Evolutionary conservation across 2,888 invertebrate species (phyloP).

Genomic region (Cryptus viduatorius): DNA sequence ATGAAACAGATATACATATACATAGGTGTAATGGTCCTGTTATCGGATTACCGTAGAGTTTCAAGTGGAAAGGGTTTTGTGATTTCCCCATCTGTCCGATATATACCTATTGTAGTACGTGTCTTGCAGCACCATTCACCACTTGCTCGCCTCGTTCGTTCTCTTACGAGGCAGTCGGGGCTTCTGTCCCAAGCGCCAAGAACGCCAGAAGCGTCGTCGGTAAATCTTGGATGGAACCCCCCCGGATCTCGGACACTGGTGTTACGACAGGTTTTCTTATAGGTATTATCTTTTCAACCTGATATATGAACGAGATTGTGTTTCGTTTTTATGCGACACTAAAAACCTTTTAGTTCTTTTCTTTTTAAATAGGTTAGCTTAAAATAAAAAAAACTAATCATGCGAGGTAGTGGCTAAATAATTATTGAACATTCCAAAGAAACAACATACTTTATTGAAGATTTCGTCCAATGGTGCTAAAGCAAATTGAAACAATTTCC

Average conservation of each 20-base stretch:
- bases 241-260: conserved; percentile 25
- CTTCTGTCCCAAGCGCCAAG: conserved; percentile 22
- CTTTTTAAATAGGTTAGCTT: background rate
- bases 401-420: too few species aligned
- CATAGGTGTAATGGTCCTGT: conserved; percentile 1
- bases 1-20: conserved; percentile 14
- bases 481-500: too few species aligned
- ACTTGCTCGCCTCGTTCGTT: conserved; percentile 39
- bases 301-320: conserved; percentile 34
- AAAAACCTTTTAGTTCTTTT: background rate
- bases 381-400: conserved; percentile 12
- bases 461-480: too few species aligned
- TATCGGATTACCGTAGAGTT: conserved; percentile 27
- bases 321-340: background rate
- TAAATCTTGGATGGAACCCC: conserved; percentile 63
- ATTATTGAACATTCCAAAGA: too few species aligned
- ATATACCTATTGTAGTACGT: conserved; percentile 30
- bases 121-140: conserved; percentile 33
- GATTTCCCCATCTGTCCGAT: conserved; percentile 17
- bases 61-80: conserved; percentile 21
- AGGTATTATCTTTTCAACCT: conserved; percentile 59
- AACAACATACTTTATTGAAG: too few species aligned
- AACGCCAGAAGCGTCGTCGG: conserved; percentile 30
- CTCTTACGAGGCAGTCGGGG: conserved; percentile 8
- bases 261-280: conserved; percentile 42